Conservation (phyloP, 1,140 invertebrate genomes). For the Drosophila nigromelanica region DNA sequence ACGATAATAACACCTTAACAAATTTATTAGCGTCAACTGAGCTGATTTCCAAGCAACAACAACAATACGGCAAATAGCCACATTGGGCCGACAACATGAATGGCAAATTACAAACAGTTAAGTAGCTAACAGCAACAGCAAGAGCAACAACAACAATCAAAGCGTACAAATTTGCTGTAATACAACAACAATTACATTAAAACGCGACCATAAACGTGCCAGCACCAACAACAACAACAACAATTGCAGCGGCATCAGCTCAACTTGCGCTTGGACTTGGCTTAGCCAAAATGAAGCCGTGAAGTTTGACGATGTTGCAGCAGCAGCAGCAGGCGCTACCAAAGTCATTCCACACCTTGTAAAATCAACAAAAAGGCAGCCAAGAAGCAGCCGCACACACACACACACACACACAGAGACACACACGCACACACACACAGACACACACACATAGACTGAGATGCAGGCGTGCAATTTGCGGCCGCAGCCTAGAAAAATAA, state of each 20-base stretch:
- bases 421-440: slow-evolving; percentile 13
- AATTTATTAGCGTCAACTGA: slow-evolving; percentile 57
- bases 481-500: slow-evolving; percentile 80
- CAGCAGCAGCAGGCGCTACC: slow-evolving; percentile 59
- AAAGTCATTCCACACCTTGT: slow-evolving; percentile 82
- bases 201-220: slow-evolving; percentile 80
- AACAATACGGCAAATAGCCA: slow-evolving; percentile 67
- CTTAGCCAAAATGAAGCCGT: slow-evolving; percentile 49
- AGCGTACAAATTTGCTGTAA: slow-evolving; percentile 78
- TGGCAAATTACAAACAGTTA: slow-evolving; percentile 76
- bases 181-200: slow-evolving; percentile 83
- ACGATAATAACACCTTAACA: slow-evolving; percentile 65
- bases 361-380: slow-evolving; percentile 77
- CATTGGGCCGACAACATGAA: slow-evolving; percentile 74
- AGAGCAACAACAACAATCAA: slow-evolving; percentile 55
- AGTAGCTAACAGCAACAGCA: slow-evolving; percentile 33
- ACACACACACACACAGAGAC: slow-evolving; percentile 9
- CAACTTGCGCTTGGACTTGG: slow-evolving; percentile 28
- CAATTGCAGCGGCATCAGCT: slow-evolving; percentile 13
- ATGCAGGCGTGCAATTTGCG: slow-evolving; percentile 70
- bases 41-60: slow-evolving; percentile 58
- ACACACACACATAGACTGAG: slow-evolving; percentile 37
- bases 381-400: slow-evolving; percentile 48
- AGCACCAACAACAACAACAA: slow-evolving; percentile 43
- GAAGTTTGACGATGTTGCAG: slow-evolving; percentile 66